Evolutionary conservation across 2,797 vertebrate species (phyloP).

Genomic region (Tenualosa ilisha): DNA sequence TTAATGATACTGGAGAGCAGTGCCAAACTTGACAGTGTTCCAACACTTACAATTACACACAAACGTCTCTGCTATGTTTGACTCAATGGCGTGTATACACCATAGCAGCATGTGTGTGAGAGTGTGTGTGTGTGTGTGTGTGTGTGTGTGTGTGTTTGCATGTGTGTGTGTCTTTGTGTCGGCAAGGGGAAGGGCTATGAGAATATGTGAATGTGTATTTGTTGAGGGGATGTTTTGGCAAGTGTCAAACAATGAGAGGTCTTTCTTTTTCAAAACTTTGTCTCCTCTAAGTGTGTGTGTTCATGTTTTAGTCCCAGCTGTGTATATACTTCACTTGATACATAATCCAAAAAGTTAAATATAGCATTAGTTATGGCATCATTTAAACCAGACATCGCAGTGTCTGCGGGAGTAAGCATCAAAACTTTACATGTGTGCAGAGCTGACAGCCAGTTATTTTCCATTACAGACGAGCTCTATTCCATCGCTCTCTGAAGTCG

Average conservation of each 20-base stretch:
- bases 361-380: background rate
- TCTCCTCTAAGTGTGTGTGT: background rate
- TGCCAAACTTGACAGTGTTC: constrained; percentile 28
- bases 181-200: too few relatives aligned
- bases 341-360: background rate
- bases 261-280: background rate
- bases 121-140: background rate
- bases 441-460: constrained; percentile 40
- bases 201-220: constrained; percentile 3
- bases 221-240: background rate
- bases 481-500: constrained; percentile 37
- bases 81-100: background rate
- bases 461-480: constrained; percentile 51
- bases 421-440: background rate
- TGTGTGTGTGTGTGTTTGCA: constrained; percentile 8
- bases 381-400: background rate
- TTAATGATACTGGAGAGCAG: constrained; percentile 13
- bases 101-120: background rate
- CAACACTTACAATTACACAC: constrained; percentile 23
- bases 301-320: background rate
- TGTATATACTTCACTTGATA: background rate
- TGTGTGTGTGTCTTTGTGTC: constrained; percentile 13
- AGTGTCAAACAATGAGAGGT: background rate
- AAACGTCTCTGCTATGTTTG: constrained; percentile 12
- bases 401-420: constrained; percentile 5